Base-by-base conservation (phyloP, 2,113 vertebrate genomes). In the Platichthys flesus region DNA sequence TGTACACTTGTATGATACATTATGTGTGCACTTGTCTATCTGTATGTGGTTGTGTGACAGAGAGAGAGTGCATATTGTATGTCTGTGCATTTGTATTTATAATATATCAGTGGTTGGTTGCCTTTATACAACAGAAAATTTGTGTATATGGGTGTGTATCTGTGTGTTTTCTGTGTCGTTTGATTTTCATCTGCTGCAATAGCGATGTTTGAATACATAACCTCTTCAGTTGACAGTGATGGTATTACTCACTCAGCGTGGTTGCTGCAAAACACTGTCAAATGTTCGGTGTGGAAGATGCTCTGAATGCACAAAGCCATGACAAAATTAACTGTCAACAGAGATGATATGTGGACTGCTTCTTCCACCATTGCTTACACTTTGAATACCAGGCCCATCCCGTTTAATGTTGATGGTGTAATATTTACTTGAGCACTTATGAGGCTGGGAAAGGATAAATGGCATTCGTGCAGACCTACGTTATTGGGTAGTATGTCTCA, bases 401-500 rank as follows among this genome's bases (percentile, higher is more conserved):
- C 20, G 1, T 76, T 61, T 81, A 74, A 84, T 81, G 80, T 71
- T 69, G 65, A 70, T 71, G 71, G 71, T 28, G 47, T 66, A 51
- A 74, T 76, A 81, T 90, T 88, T 87, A 69, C 71, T 65, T 52
- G 37, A 72, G 80, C 79, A 60, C 77, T 79, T 83, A 72, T 42
- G 31, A 66, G 18, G 67, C 71, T 26, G 59, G 20, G 18, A 16
- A 49, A 67, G 76, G 54, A 71, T 72, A 64, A 79, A 89, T 87
- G 72, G 24, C 49, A 23, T 0, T n/a, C 51, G 21, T n/a, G 67
- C 71, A 49, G 59, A 67, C 9, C 57, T 31, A 28, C n/a, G 59
- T 76, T 83, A 90, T 85, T 88, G 76, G 78, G 59, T 76, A 68
- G 69, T 81, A 49, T 61, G 69, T 90, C 82, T 90, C 77, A 85